Conservation (phyloP, 2,888 invertebrate genomes). For the Amphipyra tragopoginis region DNA sequence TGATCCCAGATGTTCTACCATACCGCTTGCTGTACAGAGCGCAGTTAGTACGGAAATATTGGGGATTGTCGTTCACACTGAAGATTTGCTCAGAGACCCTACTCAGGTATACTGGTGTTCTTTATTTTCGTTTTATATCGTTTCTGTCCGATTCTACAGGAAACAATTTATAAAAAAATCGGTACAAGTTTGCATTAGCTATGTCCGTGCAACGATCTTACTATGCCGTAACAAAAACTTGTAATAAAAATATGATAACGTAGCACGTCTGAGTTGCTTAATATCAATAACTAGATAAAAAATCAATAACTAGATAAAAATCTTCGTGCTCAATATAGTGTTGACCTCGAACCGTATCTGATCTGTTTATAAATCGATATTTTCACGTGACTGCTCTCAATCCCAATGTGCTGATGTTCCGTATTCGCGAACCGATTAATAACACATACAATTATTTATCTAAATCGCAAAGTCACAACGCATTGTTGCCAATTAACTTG, state of each 20-base stretch:
- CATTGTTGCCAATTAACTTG: no score
- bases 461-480: neutral
- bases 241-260: conserved; percentile 19
- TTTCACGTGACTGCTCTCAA: conserved; percentile 23
- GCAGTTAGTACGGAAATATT: conserved; percentile 95
- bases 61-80: conserved; percentile 97
- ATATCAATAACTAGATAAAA: conserved; percentile 18
- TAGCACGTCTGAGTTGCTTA: conserved; percentile 1
- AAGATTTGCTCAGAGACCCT: conserved; percentile 96
- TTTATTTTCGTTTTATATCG: neutral
- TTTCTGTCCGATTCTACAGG: neutral
- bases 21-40: conserved; percentile 95
- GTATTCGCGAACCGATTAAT: conserved; percentile 1
- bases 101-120: conserved; percentile 88
- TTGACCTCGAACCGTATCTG: conserved; percentile 28
- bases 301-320: conserved; percentile 17
- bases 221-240: neutral
- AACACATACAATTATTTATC: neutral
- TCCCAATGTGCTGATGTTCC: conserved; percentile 11
- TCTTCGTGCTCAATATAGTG: conserved; percentile 1
- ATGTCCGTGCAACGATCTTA: neutral
- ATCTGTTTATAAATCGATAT: conserved; percentile 42
- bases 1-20: conserved; percentile 95
- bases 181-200: no score
- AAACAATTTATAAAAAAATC: no score